Evolutionary conservation across 2,888 invertebrate species (phyloP), one percentile per base, ranked within the genome.

Genomic region (Hypolimnas misippus): DNA sequence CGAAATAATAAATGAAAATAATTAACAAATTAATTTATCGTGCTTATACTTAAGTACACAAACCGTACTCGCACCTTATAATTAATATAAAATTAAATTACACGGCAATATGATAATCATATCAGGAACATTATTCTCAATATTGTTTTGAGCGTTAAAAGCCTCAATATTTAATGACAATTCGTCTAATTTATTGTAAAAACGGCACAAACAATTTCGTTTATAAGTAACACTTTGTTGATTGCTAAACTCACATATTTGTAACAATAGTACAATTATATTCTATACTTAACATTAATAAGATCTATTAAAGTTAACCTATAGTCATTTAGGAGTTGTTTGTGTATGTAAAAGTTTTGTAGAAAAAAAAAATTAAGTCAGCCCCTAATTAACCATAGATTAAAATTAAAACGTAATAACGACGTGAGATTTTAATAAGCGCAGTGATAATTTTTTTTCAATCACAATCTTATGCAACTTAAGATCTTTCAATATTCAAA

Each of bases 1-100:
- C 49, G 44, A 29, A 46, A 40, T 52, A 21, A 44, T 66, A 55
- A n/a, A n/a, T n/a, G n/a, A 52, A 57, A 53, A 49, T 55, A 58
- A 62, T 50, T 53, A 61, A 42, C 53, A 62, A 61, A 66, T 33
- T 40, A 63, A 62, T 50, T 33, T 52, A 57, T 70, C 70, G 75
- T 75, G 64, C 75, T 77, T 76, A 81, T 71, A 70, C 72, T 79
- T 81, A 76, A 80, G 83, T 84, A 84, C 83, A 75, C 66, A 72
- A 72, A 70, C 50, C 69, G 71, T 70, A 72, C 65, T 75, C 77
- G 85, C 84, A 84, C 85, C 82, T 71, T 65, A 46, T 8, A 56
- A 50, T 38, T 49, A 17, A 42, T 51, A 42, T 16, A 14, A 52
- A 19, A 21, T 33, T 52, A 12, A 46, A 46, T 51, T 53, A 60